Evolutionary conservation across 1,140 invertebrate species (phyloP), one percentile per base, ranked within the genome.

Genomic region (Camponotus pennsylvanicus): DNA sequence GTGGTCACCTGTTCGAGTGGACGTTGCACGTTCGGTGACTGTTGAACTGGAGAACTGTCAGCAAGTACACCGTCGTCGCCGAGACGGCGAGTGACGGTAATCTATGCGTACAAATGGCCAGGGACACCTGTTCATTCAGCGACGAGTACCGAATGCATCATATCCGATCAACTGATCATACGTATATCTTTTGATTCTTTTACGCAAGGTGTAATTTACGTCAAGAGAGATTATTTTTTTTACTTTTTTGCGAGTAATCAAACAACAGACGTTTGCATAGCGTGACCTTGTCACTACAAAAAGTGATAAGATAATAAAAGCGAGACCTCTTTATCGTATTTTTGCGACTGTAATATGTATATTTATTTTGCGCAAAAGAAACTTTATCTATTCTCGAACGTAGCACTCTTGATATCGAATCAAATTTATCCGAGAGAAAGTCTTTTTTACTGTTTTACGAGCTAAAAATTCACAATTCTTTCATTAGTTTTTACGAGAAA

Each of bases 71-170:
- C 45, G 45, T 49, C 45, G 63, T 70, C 71, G 40, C 55, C 21
- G 18, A 66, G 57, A 83, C 59, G 87, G 82, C 84, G 64, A 70
- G 49, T 52, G 76, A 86, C 91, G 42, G 86, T 91, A 91, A 91
- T 91, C 88, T 91, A 91, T 91, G 90, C 90, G 88, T 27, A 67
- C 45, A 45, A 73, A 64, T 78, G 61, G 27, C 45, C 11, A n/a
- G 63, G 57, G 2, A 59, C 89, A 90, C 88, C 89, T 90, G 89
- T 89, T 32, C 73, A 57, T 75, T 67, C 55, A 4, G 27, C 2
- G 9, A 49, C 15, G 13, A 11, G 1, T 66, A 49, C 71, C 37
- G 61, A 70, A 34, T 70, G 34, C 21, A 21, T 34, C 45, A 52
- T 11, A 15, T 27, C 45, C 61, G 8, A 64, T 42, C 32, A 77